Percentiles rank a stretch among this genome's conserved stretches.
Evolutionary conservation across 2,888 invertebrate species (phyloP).

Genomic region (Elaeidobius kamerunicus): DNA sequence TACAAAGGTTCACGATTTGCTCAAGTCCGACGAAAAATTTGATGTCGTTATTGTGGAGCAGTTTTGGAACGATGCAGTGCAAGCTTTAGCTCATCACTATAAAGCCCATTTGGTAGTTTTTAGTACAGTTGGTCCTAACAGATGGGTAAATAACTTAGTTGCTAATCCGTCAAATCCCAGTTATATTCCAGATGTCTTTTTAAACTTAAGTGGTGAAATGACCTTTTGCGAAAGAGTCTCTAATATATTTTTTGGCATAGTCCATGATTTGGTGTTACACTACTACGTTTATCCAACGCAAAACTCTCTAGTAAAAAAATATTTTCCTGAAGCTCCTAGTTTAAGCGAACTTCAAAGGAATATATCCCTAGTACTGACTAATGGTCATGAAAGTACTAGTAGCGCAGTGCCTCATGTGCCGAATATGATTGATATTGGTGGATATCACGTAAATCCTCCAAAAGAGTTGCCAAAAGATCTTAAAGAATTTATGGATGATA

Average conservation of each 20-base stretch:
- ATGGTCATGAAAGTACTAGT: constrained; percentile 53
- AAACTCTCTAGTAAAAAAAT: constrained; percentile 37
- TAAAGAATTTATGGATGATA: constrained; percentile 53
- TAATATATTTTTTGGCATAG: constrained; percentile 47
- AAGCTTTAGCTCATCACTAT: constrained; percentile 44
- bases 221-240: constrained; percentile 54
- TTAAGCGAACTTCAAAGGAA: constrained; percentile 36
- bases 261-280: constrained; percentile 29
- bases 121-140: constrained; percentile 49
- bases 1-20: constrained; percentile 24
- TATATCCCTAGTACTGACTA: constrained; percentile 39
- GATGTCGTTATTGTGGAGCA: constrained; percentile 44
- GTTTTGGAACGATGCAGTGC: constrained; percentile 51
- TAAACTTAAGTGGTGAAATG: constrained; percentile 40
- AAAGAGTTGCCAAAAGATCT: constrained; percentile 48
- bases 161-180: constrained; percentile 52
- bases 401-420: constrained; percentile 54
- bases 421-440: constrained; percentile 58
- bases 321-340: constrained; percentile 38
- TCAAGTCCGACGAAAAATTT: constrained; percentile 40
- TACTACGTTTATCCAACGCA: constrained; percentile 34
- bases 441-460: constrained; percentile 49
- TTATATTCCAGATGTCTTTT: constrained; percentile 47
- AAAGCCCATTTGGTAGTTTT: constrained; percentile 44
- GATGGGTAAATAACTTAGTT: constrained; percentile 50